phyloP scores from a whole-genome alignment of 2,888 invertebrate species.

The Luperina nickerlii region DNA sequence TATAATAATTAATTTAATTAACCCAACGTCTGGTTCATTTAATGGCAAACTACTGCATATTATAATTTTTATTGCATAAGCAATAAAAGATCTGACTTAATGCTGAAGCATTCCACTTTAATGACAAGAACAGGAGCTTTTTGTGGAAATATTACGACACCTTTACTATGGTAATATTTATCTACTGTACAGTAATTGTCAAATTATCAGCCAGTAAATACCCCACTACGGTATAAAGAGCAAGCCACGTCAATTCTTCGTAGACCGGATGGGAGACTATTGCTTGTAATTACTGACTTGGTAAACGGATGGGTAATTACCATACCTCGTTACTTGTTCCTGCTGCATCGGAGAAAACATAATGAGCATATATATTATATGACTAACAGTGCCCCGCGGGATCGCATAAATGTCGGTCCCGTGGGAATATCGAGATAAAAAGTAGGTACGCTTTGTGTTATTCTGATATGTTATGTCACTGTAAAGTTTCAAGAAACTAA shows the following conservation, averaged over 20 bases:
- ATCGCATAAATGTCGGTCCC: neutral
- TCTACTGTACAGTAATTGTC: conserved; percentile 16
- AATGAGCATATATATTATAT: neutral
- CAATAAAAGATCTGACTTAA: conserved; percentile 29
- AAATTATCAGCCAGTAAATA: conserved; percentile 24
- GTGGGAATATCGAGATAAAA: neutral
- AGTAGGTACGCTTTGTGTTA: neutral
- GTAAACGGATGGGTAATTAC: neutral
- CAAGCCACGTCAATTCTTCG: neutral
- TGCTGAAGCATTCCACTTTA: conserved; percentile 38
- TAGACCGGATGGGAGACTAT: neutral
- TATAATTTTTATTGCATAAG: conserved; percentile 38
- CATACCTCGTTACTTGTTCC: neutral
- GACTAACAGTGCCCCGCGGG: neutral
- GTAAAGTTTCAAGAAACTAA: neutral
- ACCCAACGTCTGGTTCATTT: conserved; percentile 9
- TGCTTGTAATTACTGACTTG: conserved; percentile 1
- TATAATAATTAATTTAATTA: conserved; percentile 21
- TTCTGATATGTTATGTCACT: neutral
- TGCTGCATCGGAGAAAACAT: neutral
- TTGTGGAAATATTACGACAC: conserved; percentile 1
- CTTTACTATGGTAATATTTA: conserved; percentile 18
- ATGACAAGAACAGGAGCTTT: conserved; percentile 19
- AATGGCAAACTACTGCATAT: conserved; percentile 25
- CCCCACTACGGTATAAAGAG: neutral